These are phyloP conservation scores for Sus cebifrons DNA, from an alignment of 2,797 vertebrate genomes.

Conservation along the genomic window DNA sequence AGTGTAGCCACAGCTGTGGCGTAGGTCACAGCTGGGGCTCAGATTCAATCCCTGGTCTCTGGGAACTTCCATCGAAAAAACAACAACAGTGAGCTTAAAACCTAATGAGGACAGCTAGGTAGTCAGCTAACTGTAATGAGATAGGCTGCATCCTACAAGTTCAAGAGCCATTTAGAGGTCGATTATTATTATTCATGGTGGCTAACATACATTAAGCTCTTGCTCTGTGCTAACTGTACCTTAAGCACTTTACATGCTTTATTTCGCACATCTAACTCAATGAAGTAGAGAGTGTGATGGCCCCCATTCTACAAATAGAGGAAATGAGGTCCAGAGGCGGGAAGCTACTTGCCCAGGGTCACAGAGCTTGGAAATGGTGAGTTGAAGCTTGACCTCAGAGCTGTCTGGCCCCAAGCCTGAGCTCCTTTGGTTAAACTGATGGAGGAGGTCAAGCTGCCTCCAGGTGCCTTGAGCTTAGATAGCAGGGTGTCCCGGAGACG, in stretches of 20 bases:
- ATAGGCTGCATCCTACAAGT: background rate
- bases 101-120: background rate
- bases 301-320: background rate
- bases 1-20: too few relatives aligned
- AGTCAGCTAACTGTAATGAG: background rate
- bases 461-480: background rate
- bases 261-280: background rate
- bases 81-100: background rate
- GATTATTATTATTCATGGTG: background rate
- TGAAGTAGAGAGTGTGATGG: background rate
- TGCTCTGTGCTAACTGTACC: background rate
- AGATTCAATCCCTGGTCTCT: too few relatives aligned
- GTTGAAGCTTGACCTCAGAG: background rate
- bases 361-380: background rate
- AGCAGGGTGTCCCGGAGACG: background rate
- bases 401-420: background rate
- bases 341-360: background rate
- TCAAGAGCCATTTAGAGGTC: background rate
- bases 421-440: background rate
- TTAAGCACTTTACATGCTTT: background rate
- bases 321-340: background rate
- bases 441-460: background rate
- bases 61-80: too few relatives aligned
- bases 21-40: too few relatives aligned
- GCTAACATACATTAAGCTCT: background rate